Base-by-base conservation (phyloP, 1,140 invertebrate species). In the Nomia melanderi region DNA sequence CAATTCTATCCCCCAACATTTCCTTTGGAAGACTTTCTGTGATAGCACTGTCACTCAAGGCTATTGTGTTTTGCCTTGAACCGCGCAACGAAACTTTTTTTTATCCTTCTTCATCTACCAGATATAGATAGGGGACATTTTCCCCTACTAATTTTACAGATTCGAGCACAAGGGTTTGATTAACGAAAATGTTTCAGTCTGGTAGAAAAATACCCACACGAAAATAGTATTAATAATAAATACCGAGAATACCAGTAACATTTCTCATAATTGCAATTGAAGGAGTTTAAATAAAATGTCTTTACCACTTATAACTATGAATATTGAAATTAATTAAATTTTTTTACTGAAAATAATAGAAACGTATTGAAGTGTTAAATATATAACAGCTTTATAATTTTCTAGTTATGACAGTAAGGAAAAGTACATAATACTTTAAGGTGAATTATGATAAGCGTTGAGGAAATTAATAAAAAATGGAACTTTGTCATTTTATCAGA, bases 1-100 rank as follows among this genome's bases (percentile, higher is more conserved):
- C 82, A 80, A 86, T 87, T 84, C 83, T 77, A 82, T 85, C 87
- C 86, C 85, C 85, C 65, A 39, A 72, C 81, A 79, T 88, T 88
- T 87, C 87, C 86, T 79, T 77, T 77, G 66, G 47, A 72, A 67
- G 83, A 87, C 82, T 88, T 89, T 82, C 76, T 71, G 66, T 74
- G 80, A 88, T 79, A 81, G 79, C 85, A 75, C 82, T 88, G 79
- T 85, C 87, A 84, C 85, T 77, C 82, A 57, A 74, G 33, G 47
- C 27, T 74, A 75, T 75, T 75, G 83, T 81, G 86, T 87, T 87
- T 79, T 86, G 78, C 79, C 27, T 39, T 78, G 60, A 70, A 66
- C 80, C 74, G 74, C 72, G 74, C 77, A 53, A 78, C 86, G 65
- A 82, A 88, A 88, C 82, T 87, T 89, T 88, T 57, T 27, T 39